These are phyloP conservation scores for Cricetomys ansorgei DNA, from an alignment of 2,113 vertebrate genomes.

Conservation along the genomic window DNA sequence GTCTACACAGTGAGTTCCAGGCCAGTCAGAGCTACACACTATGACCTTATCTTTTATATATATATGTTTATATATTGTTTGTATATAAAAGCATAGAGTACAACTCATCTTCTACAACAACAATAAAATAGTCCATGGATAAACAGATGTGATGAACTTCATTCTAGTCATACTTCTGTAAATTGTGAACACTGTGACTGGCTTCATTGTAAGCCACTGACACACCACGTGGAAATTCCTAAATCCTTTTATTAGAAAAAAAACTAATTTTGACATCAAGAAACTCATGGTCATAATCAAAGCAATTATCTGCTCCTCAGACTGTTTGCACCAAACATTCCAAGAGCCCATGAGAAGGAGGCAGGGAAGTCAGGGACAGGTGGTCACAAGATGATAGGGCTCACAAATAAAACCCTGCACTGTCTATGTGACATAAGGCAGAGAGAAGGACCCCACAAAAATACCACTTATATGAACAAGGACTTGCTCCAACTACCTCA, in stretches of 20 bases:
- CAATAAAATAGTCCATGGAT: neutral
- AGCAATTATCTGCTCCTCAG: neutral
- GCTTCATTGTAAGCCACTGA: neutral
- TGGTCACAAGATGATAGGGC: neutral
- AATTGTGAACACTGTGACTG: neutral
- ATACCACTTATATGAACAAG: neutral
- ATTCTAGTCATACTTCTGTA: constrained; percentile 8
- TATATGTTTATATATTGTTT: neutral
- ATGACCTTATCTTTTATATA: neutral
- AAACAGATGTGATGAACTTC: neutral
- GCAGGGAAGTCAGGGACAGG: neutral
- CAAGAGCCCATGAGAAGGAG: neutral
- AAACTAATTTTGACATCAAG: neutral
- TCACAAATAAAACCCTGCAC: neutral
- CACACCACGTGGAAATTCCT: neutral
- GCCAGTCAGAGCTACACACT: neutral
- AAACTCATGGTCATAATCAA: neutral
- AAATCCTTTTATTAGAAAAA: neutral
- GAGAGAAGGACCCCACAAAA: neutral
- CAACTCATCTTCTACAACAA: neutral
- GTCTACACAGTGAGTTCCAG: neutral
- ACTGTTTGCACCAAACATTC: neutral
- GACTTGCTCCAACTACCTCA: neutral
- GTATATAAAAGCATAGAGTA: neutral
- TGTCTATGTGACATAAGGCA: neutral